phyloP scores from a whole-genome alignment of 1,140 invertebrate species.

The Tetragnatha versicolor region DNA sequence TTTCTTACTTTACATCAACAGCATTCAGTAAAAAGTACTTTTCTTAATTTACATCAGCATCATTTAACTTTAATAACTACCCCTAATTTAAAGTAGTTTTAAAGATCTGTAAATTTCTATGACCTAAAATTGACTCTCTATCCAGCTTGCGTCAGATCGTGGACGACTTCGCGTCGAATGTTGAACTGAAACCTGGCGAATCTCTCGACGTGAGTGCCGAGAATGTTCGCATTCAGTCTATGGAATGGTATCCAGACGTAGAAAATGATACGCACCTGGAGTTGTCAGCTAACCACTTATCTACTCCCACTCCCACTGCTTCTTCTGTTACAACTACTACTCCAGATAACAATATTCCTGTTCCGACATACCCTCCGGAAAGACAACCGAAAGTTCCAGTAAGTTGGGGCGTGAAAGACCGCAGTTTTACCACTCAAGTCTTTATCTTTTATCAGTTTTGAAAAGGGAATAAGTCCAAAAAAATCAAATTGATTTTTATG shows the following conservation, averaged over 20 bases:
- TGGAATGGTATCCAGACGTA: conserved; percentile 32
- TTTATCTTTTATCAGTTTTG: too few relatives aligned
- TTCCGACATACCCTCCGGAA: neutral
- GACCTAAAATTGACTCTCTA: too few relatives aligned
- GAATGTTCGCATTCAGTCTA: conserved; percentile 23
- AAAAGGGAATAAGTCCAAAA: too few relatives aligned
- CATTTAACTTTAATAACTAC: neutral
- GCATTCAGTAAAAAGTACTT: conserved; percentile 3
- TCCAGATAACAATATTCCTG: neutral
- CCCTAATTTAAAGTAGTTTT: too few relatives aligned
- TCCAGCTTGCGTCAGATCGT: conserved; percentile 59
- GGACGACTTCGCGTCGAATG: conserved; percentile 58
- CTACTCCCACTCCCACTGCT: too few relatives aligned
- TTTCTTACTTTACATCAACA: conserved; percentile 11
- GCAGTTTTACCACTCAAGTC: too few relatives aligned
- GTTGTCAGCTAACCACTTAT: too few relatives aligned
- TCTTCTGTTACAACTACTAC: neutral
- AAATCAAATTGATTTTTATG: too few relatives aligned
- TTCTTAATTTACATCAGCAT: conserved; percentile 5
- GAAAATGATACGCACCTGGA: conserved; percentile 10
- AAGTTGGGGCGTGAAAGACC: neutral
- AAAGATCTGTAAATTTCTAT: too few relatives aligned
- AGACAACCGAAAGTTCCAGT: conserved; percentile 19
- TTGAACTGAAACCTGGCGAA: conserved; percentile 57
- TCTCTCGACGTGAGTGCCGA: conserved; percentile 12